Percentiles rank a stretch among this genome's conserved stretches.
phyloP scores from a whole-genome alignment of 1,140 invertebrate species.

The Melitaea cinxia region DNA sequence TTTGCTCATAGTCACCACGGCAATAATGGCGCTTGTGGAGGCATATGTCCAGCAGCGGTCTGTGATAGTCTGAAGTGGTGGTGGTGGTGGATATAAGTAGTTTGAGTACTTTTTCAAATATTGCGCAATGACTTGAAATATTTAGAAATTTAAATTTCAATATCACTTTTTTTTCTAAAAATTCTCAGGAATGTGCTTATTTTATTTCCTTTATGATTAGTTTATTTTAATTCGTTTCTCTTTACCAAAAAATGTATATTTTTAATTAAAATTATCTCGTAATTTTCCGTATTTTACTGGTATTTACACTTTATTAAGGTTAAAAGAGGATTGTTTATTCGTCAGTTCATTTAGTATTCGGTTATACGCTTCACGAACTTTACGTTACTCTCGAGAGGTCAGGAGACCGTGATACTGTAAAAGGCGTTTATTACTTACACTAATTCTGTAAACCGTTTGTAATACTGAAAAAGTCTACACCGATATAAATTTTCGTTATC shows the following conservation, averaged over 20 bases:
- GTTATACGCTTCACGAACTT: slow-evolving; percentile 21
- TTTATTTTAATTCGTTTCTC: neutral
- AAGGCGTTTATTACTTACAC: neutral
- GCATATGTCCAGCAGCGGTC: no score
- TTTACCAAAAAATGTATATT: neutral
- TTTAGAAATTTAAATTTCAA: no score
- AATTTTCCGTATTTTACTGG: neutral
- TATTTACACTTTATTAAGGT: slow-evolving; percentile 6
- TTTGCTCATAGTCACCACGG: no score
- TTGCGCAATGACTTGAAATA: no score
- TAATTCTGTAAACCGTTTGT: neutral
- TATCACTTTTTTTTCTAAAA: no score
- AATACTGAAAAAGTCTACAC: no score
- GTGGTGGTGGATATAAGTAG: no score
- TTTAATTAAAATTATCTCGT: neutral
- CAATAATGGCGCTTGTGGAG: no score
- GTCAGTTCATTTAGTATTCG: slow-evolving; percentile 19
- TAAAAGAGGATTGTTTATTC: slow-evolving; percentile 11
- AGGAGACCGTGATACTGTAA: neutral
- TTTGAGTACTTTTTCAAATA: no score
- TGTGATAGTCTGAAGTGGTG: no score
- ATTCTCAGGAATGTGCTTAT: no score
- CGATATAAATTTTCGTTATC: no score
- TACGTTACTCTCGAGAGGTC: neutral
- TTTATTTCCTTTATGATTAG: neutral